Evolutionary conservation across 2,888 invertebrate genomes (phyloP), one percentile per base, ranked within the genome.

Genomic region (Rhabditoides inermis): DNA sequence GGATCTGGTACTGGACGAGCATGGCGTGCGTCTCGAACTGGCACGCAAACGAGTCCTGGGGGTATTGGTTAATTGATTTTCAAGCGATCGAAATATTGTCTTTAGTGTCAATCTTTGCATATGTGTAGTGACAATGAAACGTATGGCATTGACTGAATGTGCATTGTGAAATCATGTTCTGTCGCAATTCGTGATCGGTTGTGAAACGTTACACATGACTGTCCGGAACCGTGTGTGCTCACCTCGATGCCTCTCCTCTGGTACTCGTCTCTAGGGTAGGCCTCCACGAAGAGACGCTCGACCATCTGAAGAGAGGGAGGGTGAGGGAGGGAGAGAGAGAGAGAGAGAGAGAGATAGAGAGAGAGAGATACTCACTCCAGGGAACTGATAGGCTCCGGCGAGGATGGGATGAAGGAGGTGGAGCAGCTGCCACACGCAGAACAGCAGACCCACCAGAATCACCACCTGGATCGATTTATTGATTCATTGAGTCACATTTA

Each of bases 341-440:
- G n/a, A n/a, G n/a, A n/a, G n/a, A n/a, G n/a, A n/a, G n/a, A n/a
- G n/a, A n/a, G n/a, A n/a, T n/a, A n/a, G n/a, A n/a, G n/a, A n/a
- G n/a, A n/a, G n/a, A n/a, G n/a, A 30, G 18, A 20, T 20, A 28
- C 52, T 25, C 18, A 60, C 61, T 27, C 53, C 56, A 1, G 70
- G 70, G 48, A 73, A 72, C 23, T 57, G 51, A 39, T 56, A 61
- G 6, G 72, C 68, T 39, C 63, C 68, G 49, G 59, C 60, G 45
- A 72, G 59, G n/a, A 72, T 53, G 36, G 71, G 70, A 46, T 63
- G 61, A 15, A 72, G 58, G 27, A 73, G 65, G 47, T 65, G 67
- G 36, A 70, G 57, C 49, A 73, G 60, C 60, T 73, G 72, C 22
- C 58, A 61, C 30, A 72, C 50, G 25, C 58, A 59, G 49, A 72